A percentile compares a stretch with the other conserved stretches of the same genome.
Conservation (phyloP, 2,797 vertebrate species). For the Phataginus tetradactyla region DNA sequence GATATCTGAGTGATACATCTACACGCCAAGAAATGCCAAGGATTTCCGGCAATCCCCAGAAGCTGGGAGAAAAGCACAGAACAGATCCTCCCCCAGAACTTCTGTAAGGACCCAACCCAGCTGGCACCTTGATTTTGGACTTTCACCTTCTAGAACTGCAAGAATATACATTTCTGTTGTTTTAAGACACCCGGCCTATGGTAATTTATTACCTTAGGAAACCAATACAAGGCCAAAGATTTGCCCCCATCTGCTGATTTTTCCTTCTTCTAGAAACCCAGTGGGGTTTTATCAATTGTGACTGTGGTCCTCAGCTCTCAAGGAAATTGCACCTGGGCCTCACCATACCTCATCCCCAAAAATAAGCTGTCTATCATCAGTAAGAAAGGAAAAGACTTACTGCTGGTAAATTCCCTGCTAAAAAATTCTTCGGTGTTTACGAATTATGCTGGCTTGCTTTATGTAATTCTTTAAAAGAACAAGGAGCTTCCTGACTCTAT, state of each 20-base stretch:
- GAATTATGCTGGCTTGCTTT: not conserved
- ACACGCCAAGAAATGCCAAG: not conserved
- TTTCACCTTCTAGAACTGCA: not conserved
- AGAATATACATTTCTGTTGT: not conserved
- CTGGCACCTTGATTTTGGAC: not conserved
- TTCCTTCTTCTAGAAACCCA: not conserved
- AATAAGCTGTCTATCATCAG: not conserved
- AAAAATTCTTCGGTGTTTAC: not conserved
- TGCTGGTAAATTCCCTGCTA: not conserved
- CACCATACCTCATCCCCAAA: not conserved
- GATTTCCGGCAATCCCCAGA: not conserved
- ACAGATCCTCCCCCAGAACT: not conserved
- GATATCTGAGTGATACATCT: fast-evolving
- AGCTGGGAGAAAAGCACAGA: not conserved
- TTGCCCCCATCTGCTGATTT: not conserved
- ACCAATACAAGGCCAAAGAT: not conserved
- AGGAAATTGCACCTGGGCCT: not conserved
- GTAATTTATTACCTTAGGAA: not conserved
- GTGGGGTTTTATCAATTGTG: not conserved
- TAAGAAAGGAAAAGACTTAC: not conserved
- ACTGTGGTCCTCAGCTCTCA: not conserved
- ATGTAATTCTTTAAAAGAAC: not conserved
- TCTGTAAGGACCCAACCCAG: not conserved
- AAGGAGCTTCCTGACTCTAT: not conserved
- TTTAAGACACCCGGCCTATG: not conserved